Evolutionary conservation across 2,113 vertebrate species (phyloP).

Genomic region (Poicephalus meyeri): DNA sequence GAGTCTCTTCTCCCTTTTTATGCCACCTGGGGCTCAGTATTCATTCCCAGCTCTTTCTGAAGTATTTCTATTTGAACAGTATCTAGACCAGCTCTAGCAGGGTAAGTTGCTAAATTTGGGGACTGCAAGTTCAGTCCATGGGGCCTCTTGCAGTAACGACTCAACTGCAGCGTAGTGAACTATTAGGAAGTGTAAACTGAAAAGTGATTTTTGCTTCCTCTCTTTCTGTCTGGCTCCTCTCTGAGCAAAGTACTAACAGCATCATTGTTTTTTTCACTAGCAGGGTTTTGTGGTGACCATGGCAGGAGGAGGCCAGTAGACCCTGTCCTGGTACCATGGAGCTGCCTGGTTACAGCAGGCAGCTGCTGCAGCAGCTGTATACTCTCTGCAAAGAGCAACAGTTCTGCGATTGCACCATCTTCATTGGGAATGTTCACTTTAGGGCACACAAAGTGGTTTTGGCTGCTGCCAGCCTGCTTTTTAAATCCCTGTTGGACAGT

Average conservation of each 20-base stretch:
- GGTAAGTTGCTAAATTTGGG: neutral
- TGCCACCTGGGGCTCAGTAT: neutral
- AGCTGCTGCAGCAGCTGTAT: conserved; percentile 87
- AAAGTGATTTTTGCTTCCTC: neutral
- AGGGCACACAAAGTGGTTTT: conserved; percentile 86
- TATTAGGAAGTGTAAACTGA: neutral
- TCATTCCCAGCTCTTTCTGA: neutral
- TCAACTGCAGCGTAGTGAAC: neutral
- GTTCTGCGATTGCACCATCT: conserved; percentile 88
- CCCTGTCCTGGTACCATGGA: conserved; percentile 69
- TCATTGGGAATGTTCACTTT: conserved; percentile 79
- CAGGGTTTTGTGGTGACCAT: neutral
- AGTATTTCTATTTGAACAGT: neutral
- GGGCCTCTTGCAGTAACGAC: neutral
- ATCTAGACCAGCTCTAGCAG: neutral
- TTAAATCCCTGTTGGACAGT: conserved; percentile 82
- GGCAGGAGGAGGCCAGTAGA: neutral
- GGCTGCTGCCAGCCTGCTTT: conserved; percentile 88
- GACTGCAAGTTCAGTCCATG: neutral
- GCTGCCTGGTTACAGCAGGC: conserved; percentile 83
- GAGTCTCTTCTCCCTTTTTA: neutral
- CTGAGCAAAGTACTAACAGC: neutral
- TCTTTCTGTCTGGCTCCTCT: neutral
- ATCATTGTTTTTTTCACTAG: neutral
- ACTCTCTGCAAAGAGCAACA: conserved; percentile 82